Percentiles rank a stretch among this genome's conserved stretches.
Conservation (phyloP, 2,797 vertebrate genomes). For the Diceros bicornis region DNA sequence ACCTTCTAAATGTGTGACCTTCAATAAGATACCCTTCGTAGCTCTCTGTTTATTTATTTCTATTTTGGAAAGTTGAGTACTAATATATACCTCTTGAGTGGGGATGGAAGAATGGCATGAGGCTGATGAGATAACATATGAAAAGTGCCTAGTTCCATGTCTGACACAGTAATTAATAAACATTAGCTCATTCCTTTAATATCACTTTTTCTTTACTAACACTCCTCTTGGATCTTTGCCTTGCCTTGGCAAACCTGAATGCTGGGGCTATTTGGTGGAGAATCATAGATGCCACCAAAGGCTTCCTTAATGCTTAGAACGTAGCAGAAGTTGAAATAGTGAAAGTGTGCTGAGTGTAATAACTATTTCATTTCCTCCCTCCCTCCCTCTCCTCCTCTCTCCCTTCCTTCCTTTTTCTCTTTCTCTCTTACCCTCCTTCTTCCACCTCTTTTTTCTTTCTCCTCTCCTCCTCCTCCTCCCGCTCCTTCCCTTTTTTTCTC, state of each 20-base stretch:
- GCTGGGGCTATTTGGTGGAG: not conserved
- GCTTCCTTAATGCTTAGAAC: not conserved
- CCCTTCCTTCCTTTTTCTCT: not conserved
- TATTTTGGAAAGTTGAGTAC: slow-evolving; percentile 40
- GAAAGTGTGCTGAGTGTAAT: not conserved
- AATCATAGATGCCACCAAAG: not conserved
- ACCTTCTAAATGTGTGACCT: not conserved
- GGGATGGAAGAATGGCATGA: not conserved
- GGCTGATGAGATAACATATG: not conserved
- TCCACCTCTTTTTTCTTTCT: not conserved
- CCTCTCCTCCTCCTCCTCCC: not conserved
- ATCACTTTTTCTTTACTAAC: not conserved
- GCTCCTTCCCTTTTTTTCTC: not conserved
- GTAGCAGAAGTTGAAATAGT: not conserved
- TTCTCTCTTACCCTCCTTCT: not conserved
- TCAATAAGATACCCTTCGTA: not conserved
- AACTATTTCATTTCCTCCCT: not conserved
- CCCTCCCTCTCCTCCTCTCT: not conserved
- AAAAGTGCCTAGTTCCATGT: not conserved
- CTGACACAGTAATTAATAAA: not conserved
- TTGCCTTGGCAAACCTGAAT: not conserved
- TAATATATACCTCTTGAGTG: not conserved
- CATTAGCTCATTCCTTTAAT: not conserved
- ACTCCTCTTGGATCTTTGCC: not conserved
- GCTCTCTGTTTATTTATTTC: not conserved